Conservation (phyloP, 2,888 invertebrate species). For the Drosophila imparisetae region DNA sequence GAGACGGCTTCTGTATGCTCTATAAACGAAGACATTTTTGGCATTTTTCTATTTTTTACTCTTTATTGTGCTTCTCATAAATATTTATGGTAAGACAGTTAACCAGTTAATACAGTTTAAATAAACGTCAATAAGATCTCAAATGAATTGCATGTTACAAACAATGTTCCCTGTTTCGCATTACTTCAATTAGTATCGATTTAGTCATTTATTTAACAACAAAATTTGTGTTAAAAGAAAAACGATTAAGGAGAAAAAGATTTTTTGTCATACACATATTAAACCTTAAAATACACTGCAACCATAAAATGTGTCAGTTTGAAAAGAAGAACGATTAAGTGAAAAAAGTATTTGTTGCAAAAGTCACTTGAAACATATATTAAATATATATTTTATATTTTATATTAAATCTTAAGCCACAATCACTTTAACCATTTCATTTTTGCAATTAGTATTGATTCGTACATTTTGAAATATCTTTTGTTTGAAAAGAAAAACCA, state of each 20-base stretch:
- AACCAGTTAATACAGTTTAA: not conserved
- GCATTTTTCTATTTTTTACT: too few species aligned
- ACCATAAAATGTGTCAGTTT: not conserved
- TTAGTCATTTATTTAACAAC: not conserved
- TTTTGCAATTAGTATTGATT: too few species aligned
- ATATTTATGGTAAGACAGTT: not conserved
- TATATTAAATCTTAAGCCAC: not conserved
- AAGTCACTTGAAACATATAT: not conserved
- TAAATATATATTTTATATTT: too few species aligned
- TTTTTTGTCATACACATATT: not conserved
- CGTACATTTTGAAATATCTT: too few species aligned
- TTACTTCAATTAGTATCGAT: not conserved
- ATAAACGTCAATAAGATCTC: not conserved
- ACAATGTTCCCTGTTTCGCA: not conserved
- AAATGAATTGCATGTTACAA: not conserved
- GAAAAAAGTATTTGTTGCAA: not conserved
- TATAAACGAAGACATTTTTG: slow-evolving; percentile 12
- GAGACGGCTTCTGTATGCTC: slow-evolving; percentile 38
- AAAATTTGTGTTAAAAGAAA: not conserved
- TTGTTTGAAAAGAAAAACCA: too few species aligned
- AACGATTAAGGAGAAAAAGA: not conserved
- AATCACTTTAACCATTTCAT: not conserved
- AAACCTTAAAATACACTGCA: not conserved
- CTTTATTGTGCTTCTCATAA: not conserved
- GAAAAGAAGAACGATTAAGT: not conserved